Conservation (phyloP, 1,140 invertebrate species). For the Asbolus verrucosus region DNA sequence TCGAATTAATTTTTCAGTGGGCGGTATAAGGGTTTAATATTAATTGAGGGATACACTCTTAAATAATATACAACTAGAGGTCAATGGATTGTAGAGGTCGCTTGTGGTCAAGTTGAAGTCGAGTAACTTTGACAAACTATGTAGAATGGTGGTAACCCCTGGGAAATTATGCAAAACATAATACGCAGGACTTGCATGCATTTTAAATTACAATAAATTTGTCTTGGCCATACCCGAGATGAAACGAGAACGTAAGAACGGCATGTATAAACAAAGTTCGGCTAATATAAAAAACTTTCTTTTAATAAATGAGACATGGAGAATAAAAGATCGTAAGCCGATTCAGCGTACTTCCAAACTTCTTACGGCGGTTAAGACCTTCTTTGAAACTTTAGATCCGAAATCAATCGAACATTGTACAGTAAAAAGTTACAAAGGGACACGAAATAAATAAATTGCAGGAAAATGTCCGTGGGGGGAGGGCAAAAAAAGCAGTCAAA, state of each 20-base stretch:
- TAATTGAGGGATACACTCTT: too few relatives aligned
- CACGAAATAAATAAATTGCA: conserved; percentile 25
- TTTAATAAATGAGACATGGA: not conserved
- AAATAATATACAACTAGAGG: too few relatives aligned
- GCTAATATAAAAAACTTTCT: not conserved
- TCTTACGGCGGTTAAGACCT: conserved; percentile 3
- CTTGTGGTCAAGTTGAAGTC: conserved; percentile 23
- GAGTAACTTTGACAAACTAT: conserved; percentile 22
- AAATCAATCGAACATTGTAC: conserved; percentile 25
- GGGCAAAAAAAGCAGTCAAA: not conserved
- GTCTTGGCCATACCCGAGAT: not conserved
- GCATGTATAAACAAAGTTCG: too few relatives aligned
- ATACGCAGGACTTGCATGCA: conserved; percentile 7
- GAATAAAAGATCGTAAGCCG: conserved; percentile 7
- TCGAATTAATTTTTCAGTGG: too few relatives aligned
- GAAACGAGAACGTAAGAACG: too few relatives aligned
- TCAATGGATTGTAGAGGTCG: conserved; percentile 1
- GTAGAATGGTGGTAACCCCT: not conserved
- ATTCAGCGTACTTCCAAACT: conserved; percentile 1
- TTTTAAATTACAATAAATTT: conserved; percentile 3
- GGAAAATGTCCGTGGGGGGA: not conserved
- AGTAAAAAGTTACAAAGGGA: conserved; percentile 21
- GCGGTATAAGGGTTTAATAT: too few relatives aligned
- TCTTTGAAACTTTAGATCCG: conserved; percentile 22
- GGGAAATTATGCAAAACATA: conserved; percentile 30